Evolutionary conservation across 2,797 vertebrate genomes (phyloP).

Genomic region (Alca torda): DNA sequence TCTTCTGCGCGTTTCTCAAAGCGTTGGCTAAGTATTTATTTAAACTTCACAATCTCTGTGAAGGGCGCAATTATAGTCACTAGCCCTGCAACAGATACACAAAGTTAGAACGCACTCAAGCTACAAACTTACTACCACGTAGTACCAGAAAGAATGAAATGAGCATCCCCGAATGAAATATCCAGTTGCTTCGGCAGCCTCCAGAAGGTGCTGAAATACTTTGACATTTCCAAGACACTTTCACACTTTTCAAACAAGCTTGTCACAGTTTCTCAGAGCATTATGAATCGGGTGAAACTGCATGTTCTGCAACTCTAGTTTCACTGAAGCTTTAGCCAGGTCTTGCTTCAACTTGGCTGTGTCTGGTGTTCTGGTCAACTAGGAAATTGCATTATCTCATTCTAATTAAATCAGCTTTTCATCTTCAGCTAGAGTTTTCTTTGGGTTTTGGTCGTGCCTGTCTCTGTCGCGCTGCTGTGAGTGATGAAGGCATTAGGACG

Average conservation of each 20-base stretch:
- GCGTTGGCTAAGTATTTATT: not conserved
- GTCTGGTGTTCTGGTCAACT: conserved; percentile 1
- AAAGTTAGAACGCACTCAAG: not conserved
- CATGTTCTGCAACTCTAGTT: not conserved
- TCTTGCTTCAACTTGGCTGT: conserved; percentile 8
- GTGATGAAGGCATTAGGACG: not conserved
- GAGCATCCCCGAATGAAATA: conserved; percentile 33
- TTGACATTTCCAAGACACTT: conserved; percentile 69
- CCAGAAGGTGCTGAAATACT: conserved; percentile 68
- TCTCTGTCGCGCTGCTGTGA: not conserved
- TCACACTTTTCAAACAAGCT: conserved; percentile 70
- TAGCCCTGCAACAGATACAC: not conserved
- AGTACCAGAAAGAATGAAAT: conserved; percentile 4
- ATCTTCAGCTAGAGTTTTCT: not conserved
- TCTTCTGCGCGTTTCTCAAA: not conserved
- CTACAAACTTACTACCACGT: not conserved
- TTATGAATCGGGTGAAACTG: not conserved
- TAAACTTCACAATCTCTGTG: not conserved
- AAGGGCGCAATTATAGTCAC: not conserved
- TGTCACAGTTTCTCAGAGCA: conserved; percentile 44
- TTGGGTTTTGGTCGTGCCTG: not conserved
- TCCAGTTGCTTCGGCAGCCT: conserved; percentile 48
- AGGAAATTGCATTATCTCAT: not conserved
- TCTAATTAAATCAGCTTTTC: conserved; percentile 26
- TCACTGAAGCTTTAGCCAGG: conserved; percentile 14